Evolutionary conservation across 2,113 vertebrate genomes (phyloP).

Genomic region (Atrichornis clamosus): DNA sequence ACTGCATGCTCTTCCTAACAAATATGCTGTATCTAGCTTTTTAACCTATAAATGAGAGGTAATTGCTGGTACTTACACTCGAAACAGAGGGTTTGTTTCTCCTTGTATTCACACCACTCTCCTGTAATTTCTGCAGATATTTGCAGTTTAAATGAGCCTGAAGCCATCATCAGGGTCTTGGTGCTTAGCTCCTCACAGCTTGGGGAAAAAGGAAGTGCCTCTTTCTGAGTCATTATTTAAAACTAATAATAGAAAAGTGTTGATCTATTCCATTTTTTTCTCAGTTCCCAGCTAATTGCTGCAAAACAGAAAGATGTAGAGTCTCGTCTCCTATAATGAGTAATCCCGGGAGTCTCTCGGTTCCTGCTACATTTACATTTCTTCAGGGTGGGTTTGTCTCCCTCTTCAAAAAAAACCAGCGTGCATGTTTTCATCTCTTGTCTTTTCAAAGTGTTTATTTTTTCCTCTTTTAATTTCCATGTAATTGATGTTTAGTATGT

Average conservation of each 20-base stretch:
- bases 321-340: conserved; percentile 31
- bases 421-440: conserved; percentile 12
- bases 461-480: not conserved
- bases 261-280: conserved; percentile 17
- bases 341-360: conserved; percentile 6
- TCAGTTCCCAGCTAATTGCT: conserved; percentile 50
- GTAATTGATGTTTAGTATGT: conserved; percentile 11
- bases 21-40: not conserved
- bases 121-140: not conserved
- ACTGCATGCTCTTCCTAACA: not conserved
- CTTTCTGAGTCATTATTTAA: conserved; percentile 54
- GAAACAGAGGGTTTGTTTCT: not conserved
- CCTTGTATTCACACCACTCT: not conserved
- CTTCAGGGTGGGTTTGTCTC: not conserved
- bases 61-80: not conserved
- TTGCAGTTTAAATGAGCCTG: conserved; percentile 26
- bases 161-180: not conserved
- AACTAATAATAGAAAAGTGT: conserved; percentile 59
- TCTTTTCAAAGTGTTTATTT: conserved; percentile 10
- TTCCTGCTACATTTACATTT: conserved; percentile 48
- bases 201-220: conserved; percentile 24
- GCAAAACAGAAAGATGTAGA: conserved; percentile 40
- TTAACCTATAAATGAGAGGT: not conserved
- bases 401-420: not conserved
- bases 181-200: not conserved